Base-by-base conservation (phyloP, 2,888 invertebrate genomes). In the Dyspetes luteomarginatus region DNA sequence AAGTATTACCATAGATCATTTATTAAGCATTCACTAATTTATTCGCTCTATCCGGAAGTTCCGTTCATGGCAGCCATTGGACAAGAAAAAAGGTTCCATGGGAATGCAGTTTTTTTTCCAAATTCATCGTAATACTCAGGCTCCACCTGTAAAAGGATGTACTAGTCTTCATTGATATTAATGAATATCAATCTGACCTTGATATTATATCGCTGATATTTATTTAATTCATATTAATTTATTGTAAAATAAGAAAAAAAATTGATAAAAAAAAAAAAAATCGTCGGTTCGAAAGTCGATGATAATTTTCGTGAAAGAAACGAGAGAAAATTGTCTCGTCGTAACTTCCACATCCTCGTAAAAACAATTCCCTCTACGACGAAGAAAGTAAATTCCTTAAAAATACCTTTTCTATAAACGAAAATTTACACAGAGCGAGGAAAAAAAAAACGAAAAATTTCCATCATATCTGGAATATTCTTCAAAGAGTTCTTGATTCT, bases 91-190 rank as follows among this genome's bases (percentile, higher is more conserved):
- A 74, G 45, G 28, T 62, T 50, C 19, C 17, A 24, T 22, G 45
- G 30, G 4, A 50, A n/a, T 22, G 30, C 36, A 24, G 12, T 1
- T 50, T 5, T 15, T 55, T 24, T 60, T 50, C 19, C 52, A 73
- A 68, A 17, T 41, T 30, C 41, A 43, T 67, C 22, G 67, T 60
- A 76, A 80, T 80, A 72, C 68, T 80, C 55, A 22, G 58, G 64
- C 19, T 52, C 36, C 45, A 19, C 28, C 3, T 62, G 9, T 28
- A 72, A 62, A 62, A 41, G n/a, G 22, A 71, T 26, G 19, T 26
- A 48, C 67, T 67, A 72, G 78, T 76, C 80, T 48, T 36, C 52
- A 58, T 55, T 55, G 73, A 78, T 74, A 69, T 74, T 74, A 43
- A 48, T 19, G 5, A 45, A 67, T 55, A 52, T 77, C 45, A 55